Base-by-base conservation (phyloP, 2,113 vertebrate genomes). In the Triplophysa tibetana region DNA sequence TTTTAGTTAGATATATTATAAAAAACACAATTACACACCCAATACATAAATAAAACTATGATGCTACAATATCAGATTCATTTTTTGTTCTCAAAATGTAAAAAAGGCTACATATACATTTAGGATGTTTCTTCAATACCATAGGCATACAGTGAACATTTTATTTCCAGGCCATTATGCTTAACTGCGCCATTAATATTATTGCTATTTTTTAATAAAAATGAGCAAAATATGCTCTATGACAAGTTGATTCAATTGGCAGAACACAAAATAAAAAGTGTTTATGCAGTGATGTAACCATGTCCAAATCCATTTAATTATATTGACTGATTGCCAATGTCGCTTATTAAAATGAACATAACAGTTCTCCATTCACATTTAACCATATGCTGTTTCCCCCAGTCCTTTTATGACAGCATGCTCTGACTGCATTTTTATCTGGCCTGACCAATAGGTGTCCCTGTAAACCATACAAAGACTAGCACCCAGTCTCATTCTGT, bases 391-490 rank as follows among this genome's bases (percentile, higher is more conserved):
- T 8, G 26, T 70, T 29, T 72, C 50, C 26, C n/a, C 17, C 24
- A 45, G 8, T 33, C 50, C 50, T n/a, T 50, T 56, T 10, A 14
- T 70, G 68, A 17, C 23, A 29, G 23, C 45, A 24, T 48, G 21
- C 19, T 38, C 17, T 54, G 24, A 8, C 54, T 23, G 24, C 14
- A 17, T 3, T 29, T 26, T 23, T 82, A 41, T 67, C 3, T 33
- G 43, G 21, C 86, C 83, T 61, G 62, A 91, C 96, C 97, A 94
- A 95, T 93, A 98, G 97, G 92, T 96, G 97, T 94, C 95, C 90
- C 93, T 95, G 93, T 93, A 97, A 96, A 94, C 96, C 96, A 94
- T 76, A 70, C 72, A 92, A 93, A 90, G 38, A 17, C 17, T 62
- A 17, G 16, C 45, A 50, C 8, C 17, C 26, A n/a, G 23, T 13